These are phyloP conservation scores for Nasonia oneida DNA, from an alignment of 2,888 invertebrate species.

Conservation along the genomic window DNA sequence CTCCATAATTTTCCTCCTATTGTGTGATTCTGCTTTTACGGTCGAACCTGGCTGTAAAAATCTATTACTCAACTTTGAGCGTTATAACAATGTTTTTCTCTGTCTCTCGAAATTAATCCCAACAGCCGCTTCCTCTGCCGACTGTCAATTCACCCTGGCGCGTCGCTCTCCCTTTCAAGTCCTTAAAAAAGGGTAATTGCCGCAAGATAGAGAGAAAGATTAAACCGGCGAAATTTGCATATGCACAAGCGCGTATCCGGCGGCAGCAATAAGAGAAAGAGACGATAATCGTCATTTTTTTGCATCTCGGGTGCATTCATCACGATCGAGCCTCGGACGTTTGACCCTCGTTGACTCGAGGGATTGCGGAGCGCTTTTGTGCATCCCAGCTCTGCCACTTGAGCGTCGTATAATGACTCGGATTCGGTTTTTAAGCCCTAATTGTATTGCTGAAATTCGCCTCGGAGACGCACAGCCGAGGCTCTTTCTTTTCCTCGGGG, in stretches of 20 bases:
- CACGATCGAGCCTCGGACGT: conserved; percentile 30
- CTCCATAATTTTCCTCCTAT: background rate
- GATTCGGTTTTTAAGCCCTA: conserved; percentile 50
- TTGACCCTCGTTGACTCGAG: conserved; percentile 56
- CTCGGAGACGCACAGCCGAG: background rate
- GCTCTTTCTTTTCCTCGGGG: background rate
- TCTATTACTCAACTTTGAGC: background rate
- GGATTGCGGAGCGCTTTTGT: conserved; percentile 46
- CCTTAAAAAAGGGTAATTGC: background rate
- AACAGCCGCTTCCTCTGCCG: background rate
- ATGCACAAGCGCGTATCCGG: background rate
- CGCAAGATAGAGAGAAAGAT: background rate
- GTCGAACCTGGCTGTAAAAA: background rate
- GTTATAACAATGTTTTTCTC: background rate
- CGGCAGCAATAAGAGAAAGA: background rate
- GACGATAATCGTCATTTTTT: conserved; percentile 34
- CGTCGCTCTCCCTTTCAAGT: background rate
- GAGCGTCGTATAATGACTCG: conserved; percentile 36
- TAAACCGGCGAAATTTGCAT: conserved; percentile 23
- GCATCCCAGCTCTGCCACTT: conserved; percentile 14
- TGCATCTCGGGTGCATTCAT: conserved; percentile 33
- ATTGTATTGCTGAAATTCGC: conserved; percentile 46
- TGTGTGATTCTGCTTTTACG: background rate
- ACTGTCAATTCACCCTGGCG: background rate
- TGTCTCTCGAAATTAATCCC: background rate